Evolutionary conservation across 2,888 invertebrate genomes (phyloP).

Genomic region (Lasius platythorax): DNA sequence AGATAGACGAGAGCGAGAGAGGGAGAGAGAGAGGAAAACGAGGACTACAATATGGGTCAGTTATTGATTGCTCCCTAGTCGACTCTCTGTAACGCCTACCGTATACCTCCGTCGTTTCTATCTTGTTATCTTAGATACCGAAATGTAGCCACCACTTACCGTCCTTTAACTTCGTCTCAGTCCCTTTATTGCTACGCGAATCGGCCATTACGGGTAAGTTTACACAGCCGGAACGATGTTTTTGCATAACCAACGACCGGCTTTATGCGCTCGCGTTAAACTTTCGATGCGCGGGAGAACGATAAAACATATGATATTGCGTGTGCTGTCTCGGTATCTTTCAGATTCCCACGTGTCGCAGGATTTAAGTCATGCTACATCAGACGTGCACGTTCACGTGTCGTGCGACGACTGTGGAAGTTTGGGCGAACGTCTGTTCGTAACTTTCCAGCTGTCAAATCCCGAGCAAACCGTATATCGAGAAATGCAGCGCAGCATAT

Average conservation of each 20-base stretch:
- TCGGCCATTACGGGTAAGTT: slow-evolving; percentile 54
- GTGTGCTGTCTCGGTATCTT: slow-evolving; percentile 31
- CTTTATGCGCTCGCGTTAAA: slow-evolving; percentile 5
- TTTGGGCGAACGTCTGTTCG: slow-evolving; percentile 33
- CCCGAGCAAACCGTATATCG: slow-evolving; percentile 29
- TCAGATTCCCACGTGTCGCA: slow-evolving; percentile 15
- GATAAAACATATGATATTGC: slow-evolving; percentile 42
- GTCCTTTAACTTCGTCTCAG: slow-evolving; percentile 57
- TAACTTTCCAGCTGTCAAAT: slow-evolving; percentile 52
- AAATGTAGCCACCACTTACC: slow-evolving; percentile 71
- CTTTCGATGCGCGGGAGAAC: neutral
- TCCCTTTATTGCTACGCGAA: slow-evolving; percentile 57
- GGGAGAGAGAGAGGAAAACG: slow-evolving; percentile 71
- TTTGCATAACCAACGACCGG: slow-evolving; percentile 14
- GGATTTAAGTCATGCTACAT: slow-evolving; percentile 39
- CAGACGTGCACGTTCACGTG: slow-evolving; percentile 28
- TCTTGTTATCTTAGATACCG: slow-evolving; percentile 83
- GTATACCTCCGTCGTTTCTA: slow-evolving; percentile 79
- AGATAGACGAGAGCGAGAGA: slow-evolving; percentile 51
- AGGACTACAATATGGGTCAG: slow-evolving; percentile 84
- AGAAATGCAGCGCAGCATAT: slow-evolving; percentile 16
- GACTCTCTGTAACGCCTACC: slow-evolving; percentile 82
- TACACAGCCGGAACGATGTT: neutral
- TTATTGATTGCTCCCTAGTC: slow-evolving; percentile 83
- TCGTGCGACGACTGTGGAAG: slow-evolving; percentile 17